phyloP scores from a whole-genome alignment of 2,888 invertebrate species.

The Gryllus longicercus region DNA sequence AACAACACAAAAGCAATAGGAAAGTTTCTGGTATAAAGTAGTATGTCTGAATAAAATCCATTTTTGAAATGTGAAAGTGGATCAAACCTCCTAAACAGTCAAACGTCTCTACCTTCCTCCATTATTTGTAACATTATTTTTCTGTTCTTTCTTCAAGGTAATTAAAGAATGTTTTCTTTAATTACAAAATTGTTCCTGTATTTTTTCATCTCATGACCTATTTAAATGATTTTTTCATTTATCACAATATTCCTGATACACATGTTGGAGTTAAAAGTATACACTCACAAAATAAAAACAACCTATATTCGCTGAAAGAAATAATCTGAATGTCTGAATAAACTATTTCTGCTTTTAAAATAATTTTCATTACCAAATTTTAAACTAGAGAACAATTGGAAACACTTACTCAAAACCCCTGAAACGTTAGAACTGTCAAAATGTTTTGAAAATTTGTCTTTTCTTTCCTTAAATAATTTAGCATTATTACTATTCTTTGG shows the following conservation, averaged over 20 bases:
- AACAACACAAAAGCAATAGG: no score
- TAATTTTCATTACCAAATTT: neutral
- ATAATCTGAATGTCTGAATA: neutral
- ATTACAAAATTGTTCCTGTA: no score
- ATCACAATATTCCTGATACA: neutral
- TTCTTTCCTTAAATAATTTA: no score
- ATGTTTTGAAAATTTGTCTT: neutral
- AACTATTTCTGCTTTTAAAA: neutral
- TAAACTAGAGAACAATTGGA: neutral
- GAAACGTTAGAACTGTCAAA: neutral
- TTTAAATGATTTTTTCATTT: neutral
- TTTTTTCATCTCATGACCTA: neutral
- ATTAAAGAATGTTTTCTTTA: no score
- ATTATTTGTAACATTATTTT: no score
- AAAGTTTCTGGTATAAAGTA: no score
- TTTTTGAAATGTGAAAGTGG: no score
- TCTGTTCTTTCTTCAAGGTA: no score
- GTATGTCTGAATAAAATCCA: no score
- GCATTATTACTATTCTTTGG: neutral
- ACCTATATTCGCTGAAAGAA: no score
- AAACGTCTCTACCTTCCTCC: no score
- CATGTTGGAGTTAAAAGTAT: neutral
- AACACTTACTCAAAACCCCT: neutral
- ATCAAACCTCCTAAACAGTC: no score
- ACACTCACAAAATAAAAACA: neutral